Evolutionary conservation across 2,113 vertebrate genomes (phyloP), one percentile per base, ranked within the genome.

Genomic region (Pogona vitticeps): DNA sequence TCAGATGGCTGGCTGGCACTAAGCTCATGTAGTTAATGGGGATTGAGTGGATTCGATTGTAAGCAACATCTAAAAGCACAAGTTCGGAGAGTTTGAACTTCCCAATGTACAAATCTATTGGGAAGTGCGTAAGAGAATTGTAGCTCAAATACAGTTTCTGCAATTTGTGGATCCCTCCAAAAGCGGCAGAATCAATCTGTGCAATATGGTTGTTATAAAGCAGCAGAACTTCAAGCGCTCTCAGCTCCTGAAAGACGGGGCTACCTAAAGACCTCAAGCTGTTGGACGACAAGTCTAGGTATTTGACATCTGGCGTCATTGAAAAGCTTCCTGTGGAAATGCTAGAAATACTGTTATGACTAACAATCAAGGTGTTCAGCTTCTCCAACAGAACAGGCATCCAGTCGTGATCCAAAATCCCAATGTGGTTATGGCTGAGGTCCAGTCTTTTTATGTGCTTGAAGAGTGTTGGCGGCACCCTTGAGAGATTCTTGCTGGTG

Each of bases 281-380:
- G 94, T 98, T 98, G 88, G 97, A 98, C 0, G 98, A 98, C 79
- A 98, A 95, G 89, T 98, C 98, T 40, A 98, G 92, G 81, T 97
- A 96, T 70, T 94, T 96, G 61, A 98, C 94, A 84, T 95, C 95
- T 0, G 96, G 96, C 0, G 88, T 95, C n/a, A 88, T 82, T 70
- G 94, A 89, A 88, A 98, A 98, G 84, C 96, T 93, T 4, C 96
- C 95, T 56, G 88, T 72, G 21, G 94, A 94, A 67, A 98, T 96
- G 76, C 84, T 92, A 79, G 82, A 95, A 67, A 98, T 96, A 65
- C 89, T 93, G 77, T 98, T 98, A 89, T 97, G 95, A 92, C 94
- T 94, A 76, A 98, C 82, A 89, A 98, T 94, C 81, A 98, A 93
- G 7, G 95, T 93, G 61, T 95, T 86, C 36, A 98, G 95, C 82